Conservation (phyloP, 2,888 invertebrate species). For the Volucella zonaria region DNA sequence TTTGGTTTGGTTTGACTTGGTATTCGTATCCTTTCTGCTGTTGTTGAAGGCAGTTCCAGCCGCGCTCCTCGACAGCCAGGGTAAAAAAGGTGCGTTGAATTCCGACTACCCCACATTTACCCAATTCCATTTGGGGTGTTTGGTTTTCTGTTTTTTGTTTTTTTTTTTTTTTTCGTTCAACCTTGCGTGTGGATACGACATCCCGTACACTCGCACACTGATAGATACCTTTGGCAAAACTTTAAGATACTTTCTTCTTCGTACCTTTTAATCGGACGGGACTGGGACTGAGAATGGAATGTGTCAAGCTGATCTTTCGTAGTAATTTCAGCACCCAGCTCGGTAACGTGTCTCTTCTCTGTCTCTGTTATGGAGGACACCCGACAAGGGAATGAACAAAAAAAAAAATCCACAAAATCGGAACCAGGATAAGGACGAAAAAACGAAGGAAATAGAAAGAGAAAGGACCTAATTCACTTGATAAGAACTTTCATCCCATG, state of each 20-base stretch:
- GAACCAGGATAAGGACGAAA: conserved; percentile 15
- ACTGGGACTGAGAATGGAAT: conserved; percentile 39
- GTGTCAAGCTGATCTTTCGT: conserved; percentile 64
- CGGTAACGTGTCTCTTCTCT: conserved; percentile 49
- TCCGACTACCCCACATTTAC: neutral
- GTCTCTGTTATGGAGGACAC: conserved; percentile 12
- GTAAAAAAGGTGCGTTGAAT: conserved; percentile 7
- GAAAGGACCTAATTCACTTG: conserved; percentile 66
- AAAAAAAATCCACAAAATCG: conserved; percentile 15
- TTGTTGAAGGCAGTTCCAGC: neutral
- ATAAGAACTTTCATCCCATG: conserved; percentile 71
- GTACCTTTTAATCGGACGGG: conserved; percentile 63
- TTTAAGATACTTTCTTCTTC: conserved; percentile 53
- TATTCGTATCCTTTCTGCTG: neutral
- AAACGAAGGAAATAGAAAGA: neutral
- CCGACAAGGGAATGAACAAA: conserved; percentile 16
- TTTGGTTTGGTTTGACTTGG: conserved; percentile 1
- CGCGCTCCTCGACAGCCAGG: neutral
- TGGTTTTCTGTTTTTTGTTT: neutral
- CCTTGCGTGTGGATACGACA: no score
- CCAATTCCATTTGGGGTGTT: conserved; percentile 26
- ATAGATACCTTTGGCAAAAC: conserved; percentile 57
- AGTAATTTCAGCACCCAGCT: conserved; percentile 35
- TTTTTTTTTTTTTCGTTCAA: neutral
- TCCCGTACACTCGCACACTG: conserved; percentile 16